These are phyloP conservation scores for Engystomops pustulosus DNA, from an alignment of 2,113 vertebrate genomes.

Conservation along the genomic window DNA sequence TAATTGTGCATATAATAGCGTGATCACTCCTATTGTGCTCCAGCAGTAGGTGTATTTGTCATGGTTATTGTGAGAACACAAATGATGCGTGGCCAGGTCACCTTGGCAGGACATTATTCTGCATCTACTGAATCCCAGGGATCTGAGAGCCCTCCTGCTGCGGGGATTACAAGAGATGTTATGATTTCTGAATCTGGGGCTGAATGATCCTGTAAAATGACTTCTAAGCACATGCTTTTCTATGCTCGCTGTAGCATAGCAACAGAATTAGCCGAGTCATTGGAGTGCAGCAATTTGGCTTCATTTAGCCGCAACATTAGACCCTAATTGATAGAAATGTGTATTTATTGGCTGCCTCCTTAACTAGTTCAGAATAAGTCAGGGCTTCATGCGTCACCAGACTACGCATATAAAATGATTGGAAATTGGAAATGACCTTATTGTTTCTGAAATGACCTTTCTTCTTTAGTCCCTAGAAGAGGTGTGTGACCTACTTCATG, in stretches of 20 bases:
- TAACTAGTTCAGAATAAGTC: background rate
- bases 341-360: background rate
- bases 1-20: conserved; percentile 3
- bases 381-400: background rate
- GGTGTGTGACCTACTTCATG: conserved; percentile 86
- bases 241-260: conserved; percentile 33
- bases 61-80: background rate
- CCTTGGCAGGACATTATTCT: conserved; percentile 22
- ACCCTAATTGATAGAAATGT: conserved; percentile 40
- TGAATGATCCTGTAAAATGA: conserved; percentile 38
- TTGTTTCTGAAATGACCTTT: background rate
- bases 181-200: conserved; percentile 30
- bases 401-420: background rate
- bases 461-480: conserved; percentile 82
- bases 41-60: background rate
- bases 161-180: conserved; percentile 27
- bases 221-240: conserved; percentile 42
- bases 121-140: background rate
- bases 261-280: conserved; percentile 42
- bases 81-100: background rate
- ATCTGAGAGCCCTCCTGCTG: background rate
- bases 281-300: conserved; percentile 28
- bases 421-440: background rate
- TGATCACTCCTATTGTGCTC: background rate
- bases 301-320: conserved; percentile 40